Base-by-base conservation (phyloP, 1,140 invertebrate species). In the Gonioctena quinquepunctata region DNA sequence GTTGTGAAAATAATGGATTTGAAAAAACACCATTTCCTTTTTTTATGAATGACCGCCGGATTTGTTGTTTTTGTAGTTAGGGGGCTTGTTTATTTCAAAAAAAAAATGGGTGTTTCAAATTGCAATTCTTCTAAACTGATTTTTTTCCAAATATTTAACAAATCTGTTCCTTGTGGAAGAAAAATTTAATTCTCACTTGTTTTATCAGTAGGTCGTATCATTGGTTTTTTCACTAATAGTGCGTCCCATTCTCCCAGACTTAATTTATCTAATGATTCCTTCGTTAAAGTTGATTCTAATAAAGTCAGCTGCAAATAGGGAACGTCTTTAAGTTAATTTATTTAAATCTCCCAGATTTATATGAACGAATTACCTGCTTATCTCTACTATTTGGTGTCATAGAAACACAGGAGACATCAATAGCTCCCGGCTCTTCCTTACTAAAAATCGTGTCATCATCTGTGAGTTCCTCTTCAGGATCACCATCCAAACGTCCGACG, bases 261-360 rank as follows among this genome's bases (percentile, higher is more conserved):
- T 42, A 77, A 56, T 68, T 74, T 77, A 63, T 71, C 71, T 69
- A 73, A 62, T 8, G 76, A 69, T 62, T 72, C 72, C 71, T 74
- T 74, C 27, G 72, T 72, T 27, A 80, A 60, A 8, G 77, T 74
- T 52, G 78, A 76, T 50, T 79, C 77, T 57, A 79, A 66, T 66
- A 79, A 19, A 48, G 73, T 62, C 28, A 75, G 33, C 74, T 78
- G 28, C 48, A 76, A 74, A 66, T 19, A 6, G n/a, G n/a, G n/a
- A n/a, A n/a, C n/a, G n/a, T n/a, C n/a, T n/a, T n/a, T n/a, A n/a
- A n/a, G n/a, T n/a, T n/a, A n/a, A n/a, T n/a, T n/a, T n/a, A n/a
- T n/a, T n/a, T n/a, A n/a, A n/a, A n/a, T n/a, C n/a, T n/a, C n/a
- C n/a, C n/a, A n/a, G n/a, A n/a, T n/a, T n/a, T n/a, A n/a, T n/a